Base-by-base conservation (phyloP, 2,797 vertebrate genomes). In the Argentina silus region DNA sequence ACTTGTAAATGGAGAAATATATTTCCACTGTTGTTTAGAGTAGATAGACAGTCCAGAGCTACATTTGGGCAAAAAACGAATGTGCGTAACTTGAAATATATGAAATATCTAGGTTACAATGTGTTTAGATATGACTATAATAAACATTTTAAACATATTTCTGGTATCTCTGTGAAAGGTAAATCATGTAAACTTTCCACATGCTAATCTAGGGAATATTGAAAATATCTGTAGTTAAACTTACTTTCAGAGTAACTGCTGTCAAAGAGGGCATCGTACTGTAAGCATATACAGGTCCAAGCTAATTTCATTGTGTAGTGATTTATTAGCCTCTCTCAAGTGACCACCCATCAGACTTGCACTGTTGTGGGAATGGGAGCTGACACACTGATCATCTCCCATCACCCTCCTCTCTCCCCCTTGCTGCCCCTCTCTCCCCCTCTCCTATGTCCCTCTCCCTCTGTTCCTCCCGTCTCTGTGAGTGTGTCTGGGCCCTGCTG, bases 401-500 rank as follows among this genome's bases (percentile, higher is more conserved):
- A 23, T 45, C 55, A 42, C 7, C 17, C 56, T 23, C 56, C 17
- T 51, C 73, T 85, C 79, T 64, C 83, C 70, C 81, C 76, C 60
- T 73, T 48, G 17, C 77, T 65, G 74, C 51, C 53, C 14, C 62
- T 86, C 69, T 81, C 45, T 76, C 82, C 86, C 82, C 80, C 78
- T 85, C 84, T 87, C 85, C 86, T 86, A 72, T 78, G 75, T 85
- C 81, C 85, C 82, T 81, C 77, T 87, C 82, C 81, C 84, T 83
- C 73, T 85, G 76, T 82, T 83, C 79, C 44, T 56, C 68, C 73
- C 67, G 71, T 78, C 57, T 92, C 82, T 91, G 88, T 86, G 90
- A 88, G 90, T 90, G 86, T 89, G 91, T 91, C 89, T 92, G 89
- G 88, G 84, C 91, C 87, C 82, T 80, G 89, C 80, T 88, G 88